Evolutionary conservation across 2,797 vertebrate genomes (phyloP), one percentile per base, ranked within the genome.

Genomic region (Tympanoctomys barrerae): DNA sequence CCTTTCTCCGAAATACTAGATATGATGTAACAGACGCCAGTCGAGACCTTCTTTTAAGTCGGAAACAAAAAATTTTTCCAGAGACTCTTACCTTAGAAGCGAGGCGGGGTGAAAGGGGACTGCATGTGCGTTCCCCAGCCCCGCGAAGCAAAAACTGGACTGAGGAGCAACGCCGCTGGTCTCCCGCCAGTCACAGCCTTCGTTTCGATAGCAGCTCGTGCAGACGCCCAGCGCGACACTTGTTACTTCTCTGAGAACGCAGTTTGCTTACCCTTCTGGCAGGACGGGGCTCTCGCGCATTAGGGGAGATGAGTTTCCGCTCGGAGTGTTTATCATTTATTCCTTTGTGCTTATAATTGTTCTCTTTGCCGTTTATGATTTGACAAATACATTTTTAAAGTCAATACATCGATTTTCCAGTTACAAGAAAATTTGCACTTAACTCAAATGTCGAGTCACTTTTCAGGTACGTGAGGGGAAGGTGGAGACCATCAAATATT

Each of bases 121-220:
- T 18, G 11, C 22, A 6, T 89, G 36, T 26, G 42, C 64, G 2
- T 33, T 54, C 49, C 21, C 54, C 33, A 0, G 11, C 19, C 36
- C 46, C 4, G 18, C 7, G 11, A 78, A 73, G 57, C 26, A 42
- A 79, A 86, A 64, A 1, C 13, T 0, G 31, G 22, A 46, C 5
- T 2, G 42, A 1, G 1, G 0, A 39, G n/a, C 81, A 7, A 28
- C 0, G 13, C 4, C 3, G 13, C n/a, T 0, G 26, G 26, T 66
- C 14, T 86, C 6, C 2, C 26, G 33, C 16, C 2, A 31, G n/a
- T 13, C 2, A 31, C 24, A 62, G 73, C 71, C 26, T n/a, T 59
- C 33, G 0, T 16, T 57, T 57, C 14, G 46, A 36, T 12, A 0
- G 19, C 11, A 2, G 70, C 70, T 22, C 26, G 73, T 12, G 28